phyloP scores from a whole-genome alignment of 2,888 invertebrate species.

The Ophion ventricosus region DNA sequence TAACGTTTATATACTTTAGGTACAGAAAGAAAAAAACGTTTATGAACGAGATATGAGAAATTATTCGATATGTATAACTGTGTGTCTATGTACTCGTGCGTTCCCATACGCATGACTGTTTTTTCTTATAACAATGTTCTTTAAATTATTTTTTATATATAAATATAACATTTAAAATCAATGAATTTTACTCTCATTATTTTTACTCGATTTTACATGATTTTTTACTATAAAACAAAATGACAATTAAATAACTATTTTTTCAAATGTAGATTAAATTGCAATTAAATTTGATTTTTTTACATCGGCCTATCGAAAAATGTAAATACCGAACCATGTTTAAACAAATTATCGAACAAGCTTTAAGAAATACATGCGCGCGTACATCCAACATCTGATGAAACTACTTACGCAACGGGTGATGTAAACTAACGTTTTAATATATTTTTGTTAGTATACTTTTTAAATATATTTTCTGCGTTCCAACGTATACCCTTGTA shows the following conservation, averaged over 20 bases:
- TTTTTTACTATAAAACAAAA: neutral
- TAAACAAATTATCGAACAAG: too few species aligned
- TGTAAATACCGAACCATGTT: too few species aligned
- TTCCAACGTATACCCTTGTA: too few species aligned
- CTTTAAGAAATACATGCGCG: too few species aligned
- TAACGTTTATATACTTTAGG: conserved; percentile 29
- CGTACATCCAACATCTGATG: too few species aligned
- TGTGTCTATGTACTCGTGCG: neutral
- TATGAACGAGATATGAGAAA: conserved; percentile 57
- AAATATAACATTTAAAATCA: neutral
- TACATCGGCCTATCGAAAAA: too few species aligned
- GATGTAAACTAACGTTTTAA: too few species aligned
- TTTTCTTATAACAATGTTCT: neutral
- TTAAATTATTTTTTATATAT: neutral
- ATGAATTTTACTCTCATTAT: neutral
- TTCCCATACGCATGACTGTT: neutral
- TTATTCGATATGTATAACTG: neutral
- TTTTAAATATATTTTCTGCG: too few species aligned
- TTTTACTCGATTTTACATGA: neutral
- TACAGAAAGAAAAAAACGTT: conserved; percentile 56
- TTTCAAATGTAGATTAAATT: too few species aligned
- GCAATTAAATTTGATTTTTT: too few species aligned
- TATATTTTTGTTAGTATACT: too few species aligned
- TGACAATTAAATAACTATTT: neutral
- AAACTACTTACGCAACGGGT: too few species aligned